These are phyloP conservation scores for Operophtera brumata DNA, from an alignment of 2,888 invertebrate species.

Conservation along the genomic window DNA sequence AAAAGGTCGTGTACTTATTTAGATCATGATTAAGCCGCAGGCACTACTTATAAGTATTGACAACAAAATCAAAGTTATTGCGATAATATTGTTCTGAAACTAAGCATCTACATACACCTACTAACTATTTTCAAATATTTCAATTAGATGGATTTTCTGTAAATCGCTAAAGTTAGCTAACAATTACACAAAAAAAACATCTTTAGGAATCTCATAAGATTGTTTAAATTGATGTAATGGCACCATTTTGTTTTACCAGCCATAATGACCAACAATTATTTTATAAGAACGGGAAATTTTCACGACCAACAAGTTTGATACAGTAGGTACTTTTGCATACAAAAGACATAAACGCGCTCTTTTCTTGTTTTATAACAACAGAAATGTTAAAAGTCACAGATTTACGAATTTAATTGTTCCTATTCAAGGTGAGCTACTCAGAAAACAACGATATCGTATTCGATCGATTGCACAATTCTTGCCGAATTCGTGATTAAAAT, in stretches of 20 bases:
- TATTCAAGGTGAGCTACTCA: conserved; percentile 27
- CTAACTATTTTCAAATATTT: not conserved
- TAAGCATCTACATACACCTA: not conserved
- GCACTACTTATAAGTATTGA: conserved; percentile 27
- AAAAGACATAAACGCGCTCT: conserved; percentile 31
- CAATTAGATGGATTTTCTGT: not conserved
- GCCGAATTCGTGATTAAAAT: conserved; percentile 32
- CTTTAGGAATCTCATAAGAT: not conserved
- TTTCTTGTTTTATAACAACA: conserved; percentile 11
- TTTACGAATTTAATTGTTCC: conserved; percentile 23
- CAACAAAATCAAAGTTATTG: conserved; percentile 20
- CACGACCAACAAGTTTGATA: too few relatives aligned
- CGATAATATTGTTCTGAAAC: not conserved
- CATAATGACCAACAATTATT: conserved; percentile 1
- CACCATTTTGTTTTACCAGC: not conserved
- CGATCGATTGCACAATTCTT: conserved; percentile 33
- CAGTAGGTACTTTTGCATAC: conserved; percentile 26
- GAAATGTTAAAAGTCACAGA: conserved; percentile 19
- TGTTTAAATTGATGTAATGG: not conserved
- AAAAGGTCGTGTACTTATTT: conserved; percentile 26
- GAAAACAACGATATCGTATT: conserved; percentile 23
- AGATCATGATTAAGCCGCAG: conserved; percentile 17
- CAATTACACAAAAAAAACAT: too few relatives aligned
- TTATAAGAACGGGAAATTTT: too few relatives aligned
- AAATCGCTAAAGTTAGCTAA: too few relatives aligned